These are phyloP conservation scores for Tyria jacobaeae DNA, from an alignment of 2,888 invertebrate genomes.

Conservation along the genomic window DNA sequence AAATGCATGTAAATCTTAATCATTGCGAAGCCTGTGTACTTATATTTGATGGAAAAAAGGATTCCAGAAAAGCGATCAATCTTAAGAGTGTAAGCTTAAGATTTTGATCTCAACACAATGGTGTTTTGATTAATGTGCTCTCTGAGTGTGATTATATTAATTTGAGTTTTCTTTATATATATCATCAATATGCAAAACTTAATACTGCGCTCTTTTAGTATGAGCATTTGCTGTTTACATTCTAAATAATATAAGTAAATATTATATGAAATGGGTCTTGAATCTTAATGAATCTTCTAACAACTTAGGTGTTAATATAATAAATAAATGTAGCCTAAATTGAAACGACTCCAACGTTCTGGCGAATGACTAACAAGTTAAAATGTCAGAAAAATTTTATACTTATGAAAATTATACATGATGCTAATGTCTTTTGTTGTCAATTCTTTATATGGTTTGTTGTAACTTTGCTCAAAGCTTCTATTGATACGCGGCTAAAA, in stretches of 20 bases:
- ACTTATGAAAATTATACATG: slow-evolving; percentile 67
- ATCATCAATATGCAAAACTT: slow-evolving; percentile 21
- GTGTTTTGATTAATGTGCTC: too few relatives aligned
- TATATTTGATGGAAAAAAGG: too few relatives aligned
- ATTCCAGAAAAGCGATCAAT: too few relatives aligned
- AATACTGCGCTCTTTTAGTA: slow-evolving; percentile 36
- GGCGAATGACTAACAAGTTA: slow-evolving; percentile 58
- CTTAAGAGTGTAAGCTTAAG: too few relatives aligned
- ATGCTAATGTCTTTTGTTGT: slow-evolving; percentile 53
- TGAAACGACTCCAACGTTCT: slow-evolving; percentile 64
- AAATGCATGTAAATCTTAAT: too few relatives aligned
- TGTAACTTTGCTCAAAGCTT: slow-evolving; percentile 77
- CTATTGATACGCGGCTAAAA: slow-evolving; percentile 46
- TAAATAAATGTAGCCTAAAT: slow-evolving; percentile 70
- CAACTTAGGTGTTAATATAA: slow-evolving; percentile 63
- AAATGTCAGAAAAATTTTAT: slow-evolving; percentile 73
- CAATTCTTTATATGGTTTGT: slow-evolving; percentile 51
- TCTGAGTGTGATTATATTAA: not conserved
- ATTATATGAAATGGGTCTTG: slow-evolving; percentile 56
- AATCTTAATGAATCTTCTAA: slow-evolving; percentile 56
- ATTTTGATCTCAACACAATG: too few relatives aligned
- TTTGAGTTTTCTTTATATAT: not conserved
- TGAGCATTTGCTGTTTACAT: slow-evolving; percentile 40
- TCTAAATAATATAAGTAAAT: slow-evolving; percentile 37
- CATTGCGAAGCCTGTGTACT: too few relatives aligned